Evolutionary conservation across 2,113 vertebrate species (phyloP).

Genomic region (Sapayoa aenigma): DNA sequence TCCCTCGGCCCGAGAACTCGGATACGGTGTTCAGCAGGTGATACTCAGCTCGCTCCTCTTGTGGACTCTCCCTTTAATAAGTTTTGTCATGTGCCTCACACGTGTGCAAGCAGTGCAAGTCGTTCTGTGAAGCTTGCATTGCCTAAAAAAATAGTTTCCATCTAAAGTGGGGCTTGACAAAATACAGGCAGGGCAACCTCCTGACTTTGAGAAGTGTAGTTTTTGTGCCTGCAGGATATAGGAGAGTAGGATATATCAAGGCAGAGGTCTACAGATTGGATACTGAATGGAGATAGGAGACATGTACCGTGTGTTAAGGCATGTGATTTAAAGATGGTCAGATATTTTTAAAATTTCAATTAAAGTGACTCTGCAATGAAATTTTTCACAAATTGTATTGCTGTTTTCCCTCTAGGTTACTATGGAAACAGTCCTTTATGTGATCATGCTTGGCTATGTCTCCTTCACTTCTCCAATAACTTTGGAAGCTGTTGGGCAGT

Average conservation of each 20-base stretch:
- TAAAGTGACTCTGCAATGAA: conserved; percentile 11
- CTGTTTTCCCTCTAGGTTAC: conserved; percentile 53
- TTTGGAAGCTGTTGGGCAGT: conserved; percentile 56
- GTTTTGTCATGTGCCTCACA: background rate
- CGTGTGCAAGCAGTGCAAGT: background rate
- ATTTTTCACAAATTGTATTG: conserved; percentile 25
- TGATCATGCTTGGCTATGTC: conserved; percentile 22
- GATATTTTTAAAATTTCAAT: conserved; percentile 52
- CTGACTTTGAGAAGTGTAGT: background rate
- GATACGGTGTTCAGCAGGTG: background rate
- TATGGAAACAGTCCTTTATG: conserved; percentile 54
- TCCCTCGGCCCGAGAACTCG: background rate
- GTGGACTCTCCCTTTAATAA: background rate
- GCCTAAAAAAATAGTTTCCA: background rate
- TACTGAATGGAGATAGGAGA: background rate
- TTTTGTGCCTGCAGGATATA: background rate
- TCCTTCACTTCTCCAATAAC: conserved; percentile 48
- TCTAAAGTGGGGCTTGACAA: background rate
- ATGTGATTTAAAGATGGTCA: background rate
- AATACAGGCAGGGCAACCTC: background rate
- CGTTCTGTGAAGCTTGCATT: background rate
- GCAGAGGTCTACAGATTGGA: background rate
- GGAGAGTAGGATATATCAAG: background rate
- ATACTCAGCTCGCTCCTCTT: fast-evolving
- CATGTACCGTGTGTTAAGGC: background rate